A percentile compares a stretch with the other conserved stretches of the same genome.
Conservation (phyloP, 2,113 vertebrate species). For the Elaphurus davidianus region DNA sequence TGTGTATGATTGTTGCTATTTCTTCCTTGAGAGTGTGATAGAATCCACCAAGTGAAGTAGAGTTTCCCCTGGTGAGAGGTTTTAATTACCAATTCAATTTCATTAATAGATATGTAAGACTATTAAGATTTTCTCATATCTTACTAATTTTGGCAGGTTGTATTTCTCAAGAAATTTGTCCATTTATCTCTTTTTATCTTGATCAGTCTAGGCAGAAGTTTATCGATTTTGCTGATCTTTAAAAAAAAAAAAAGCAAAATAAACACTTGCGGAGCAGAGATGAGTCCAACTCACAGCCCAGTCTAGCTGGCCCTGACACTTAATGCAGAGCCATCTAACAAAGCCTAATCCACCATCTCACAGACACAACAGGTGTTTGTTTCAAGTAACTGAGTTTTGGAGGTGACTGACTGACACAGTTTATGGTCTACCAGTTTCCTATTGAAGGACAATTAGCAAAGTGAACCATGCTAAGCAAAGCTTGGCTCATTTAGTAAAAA, state of each 20-base stretch:
- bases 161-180: neutral
- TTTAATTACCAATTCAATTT: neutral
- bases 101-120: neutral
- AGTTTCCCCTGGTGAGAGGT: neutral
- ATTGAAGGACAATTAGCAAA: neutral
- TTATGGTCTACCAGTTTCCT: neutral
- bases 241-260: neutral
- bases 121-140: neutral
- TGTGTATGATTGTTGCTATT: neutral
- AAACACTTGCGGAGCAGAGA: neutral
- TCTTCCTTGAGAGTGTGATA: neutral
- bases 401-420: neutral
- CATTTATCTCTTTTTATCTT: neutral
- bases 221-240: neutral
- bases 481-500: neutral
- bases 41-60: neutral
- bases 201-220: neutral
- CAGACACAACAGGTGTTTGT: neutral
- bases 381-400: neutral
- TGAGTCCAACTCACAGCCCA: neutral
- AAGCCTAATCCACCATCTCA: neutral
- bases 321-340: too few relatives aligned
- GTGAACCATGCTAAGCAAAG: neutral
- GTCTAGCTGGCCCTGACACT: neutral
- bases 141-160: neutral